Base-by-base conservation (phyloP, 2,113 vertebrate species). In the Pomatorhinus ruficollis region DNA sequence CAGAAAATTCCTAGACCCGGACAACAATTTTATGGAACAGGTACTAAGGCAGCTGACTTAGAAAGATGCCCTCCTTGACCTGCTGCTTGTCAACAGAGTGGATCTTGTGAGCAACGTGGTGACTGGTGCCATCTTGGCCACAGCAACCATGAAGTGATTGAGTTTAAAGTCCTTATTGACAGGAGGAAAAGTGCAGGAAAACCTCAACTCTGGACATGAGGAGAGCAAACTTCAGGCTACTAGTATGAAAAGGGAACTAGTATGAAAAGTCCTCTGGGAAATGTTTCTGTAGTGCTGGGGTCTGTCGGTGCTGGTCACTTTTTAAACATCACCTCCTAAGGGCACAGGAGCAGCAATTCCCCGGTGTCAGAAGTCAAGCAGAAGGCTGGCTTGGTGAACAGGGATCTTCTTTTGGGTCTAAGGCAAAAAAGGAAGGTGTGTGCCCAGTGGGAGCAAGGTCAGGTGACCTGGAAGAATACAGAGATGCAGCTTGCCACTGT, bases 91-190 rank as follows among this genome's bases (percentile, higher is more conserved):
- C 50, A 56, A 16, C 24, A 49, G 60, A 40, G 24, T 15, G 22
- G 12, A n/a, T n/a, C 42, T 56, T 2, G 3, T 56, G 70, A 56
- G 23, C 1, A 3, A 31, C 3, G 10, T 53, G 33, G 40, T 56
- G n/a, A 20, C 30, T n/a, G 23, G 24, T 6, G 10, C 42, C 2
- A 0, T 40, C 50, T 65, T 75, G 42, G 24, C 60, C 82, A 49
- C 60, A 65, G 30, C 4, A 5, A n/a, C 18, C 28, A 47, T 3
- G 1, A 74, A 63, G 18, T 45, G 24, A 42, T 42, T 0, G 2
- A 70, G 37, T 30, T 83, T 37, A 30, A 63, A 74, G 54, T 64
- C 40, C 5, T 25, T 45, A 13, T 6, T 35, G 40, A 64, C 18
- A 33, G 49, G 4, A 64, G 28, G 28, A 84, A 45, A 45, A 74